Evolutionary conservation across 2,888 invertebrate genomes (phyloP).

Genomic region (Pachydiplax longipennis): DNA sequence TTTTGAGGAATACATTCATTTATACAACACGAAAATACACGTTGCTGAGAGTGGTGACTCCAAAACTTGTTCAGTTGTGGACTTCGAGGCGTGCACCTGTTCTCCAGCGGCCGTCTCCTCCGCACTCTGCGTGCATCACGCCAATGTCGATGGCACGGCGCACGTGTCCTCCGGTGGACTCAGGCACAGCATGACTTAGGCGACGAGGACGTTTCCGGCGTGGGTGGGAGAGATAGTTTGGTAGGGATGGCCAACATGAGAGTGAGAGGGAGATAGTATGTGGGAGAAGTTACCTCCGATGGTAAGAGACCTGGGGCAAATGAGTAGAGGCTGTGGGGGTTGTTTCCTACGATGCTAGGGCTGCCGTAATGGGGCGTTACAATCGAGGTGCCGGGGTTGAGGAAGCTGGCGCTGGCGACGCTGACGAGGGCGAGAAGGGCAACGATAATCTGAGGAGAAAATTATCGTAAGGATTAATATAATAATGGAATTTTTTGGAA

Average conservation of each 20-base stretch:
- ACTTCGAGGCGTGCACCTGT: slow-evolving; percentile 27
- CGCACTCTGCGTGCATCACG: slow-evolving; percentile 5
- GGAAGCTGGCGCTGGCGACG: slow-evolving; percentile 12
- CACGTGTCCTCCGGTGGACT: background rate
- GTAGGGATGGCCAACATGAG: background rate
- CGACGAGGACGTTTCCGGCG: slow-evolving; percentile 43
- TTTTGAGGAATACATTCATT: background rate
- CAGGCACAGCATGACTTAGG: slow-evolving; percentile 9
- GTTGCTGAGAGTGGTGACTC: background rate
- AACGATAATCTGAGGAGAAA: slow-evolving; percentile 2
- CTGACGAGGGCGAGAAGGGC: slow-evolving; percentile 25
- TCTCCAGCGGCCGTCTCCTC: slow-evolving; percentile 31
- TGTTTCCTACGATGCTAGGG: slow-evolving; percentile 57
- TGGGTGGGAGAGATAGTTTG: slow-evolving; percentile 4
- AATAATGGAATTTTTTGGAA: no score
- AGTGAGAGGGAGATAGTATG: slow-evolving; percentile 47
- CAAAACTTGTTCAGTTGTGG: background rate
- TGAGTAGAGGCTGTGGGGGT: no score
- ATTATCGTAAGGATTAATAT: background rate
- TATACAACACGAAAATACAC: slow-evolving; percentile 3
- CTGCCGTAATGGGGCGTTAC: slow-evolving; percentile 56
- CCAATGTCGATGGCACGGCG: slow-evolving; percentile 31
- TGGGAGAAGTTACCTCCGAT: slow-evolving; percentile 58
- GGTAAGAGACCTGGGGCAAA: no score
- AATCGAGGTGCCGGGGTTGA: slow-evolving; percentile 50